Conservation (phyloP, 1,140 invertebrate genomes). For the Palaemon carinicauda region DNA sequence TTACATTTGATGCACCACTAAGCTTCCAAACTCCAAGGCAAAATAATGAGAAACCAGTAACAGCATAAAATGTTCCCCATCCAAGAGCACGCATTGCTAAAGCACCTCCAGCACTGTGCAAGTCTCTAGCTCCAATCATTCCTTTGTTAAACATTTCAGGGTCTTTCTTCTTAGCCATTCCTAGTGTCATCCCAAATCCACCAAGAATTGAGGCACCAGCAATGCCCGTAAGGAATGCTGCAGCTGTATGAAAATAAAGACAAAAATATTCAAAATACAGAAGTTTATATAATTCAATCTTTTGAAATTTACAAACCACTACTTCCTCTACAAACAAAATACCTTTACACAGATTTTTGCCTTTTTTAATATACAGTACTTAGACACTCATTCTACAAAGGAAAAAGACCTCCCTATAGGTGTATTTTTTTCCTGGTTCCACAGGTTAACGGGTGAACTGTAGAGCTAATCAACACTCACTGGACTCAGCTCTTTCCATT, state of each 20-base stretch:
- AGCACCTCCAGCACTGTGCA: conserved; percentile 78
- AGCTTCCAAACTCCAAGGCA: conserved; percentile 89
- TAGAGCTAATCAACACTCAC: too few species aligned
- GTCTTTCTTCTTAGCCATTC: conserved; percentile 80
- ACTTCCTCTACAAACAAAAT: too few species aligned
- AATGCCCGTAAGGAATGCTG: conserved; percentile 78
- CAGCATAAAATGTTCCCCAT: conserved; percentile 86
- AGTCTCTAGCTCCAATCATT: conserved; percentile 71
- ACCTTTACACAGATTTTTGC: too few species aligned
- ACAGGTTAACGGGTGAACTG: too few species aligned
- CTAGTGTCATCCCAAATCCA: conserved; percentile 82
- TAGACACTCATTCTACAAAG: too few species aligned
- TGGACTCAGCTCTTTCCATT: too few species aligned
- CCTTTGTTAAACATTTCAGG: conserved; percentile 82
- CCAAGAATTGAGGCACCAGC: conserved; percentile 81
- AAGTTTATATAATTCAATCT: background rate
- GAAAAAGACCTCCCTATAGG: too few species aligned
- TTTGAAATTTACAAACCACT: too few species aligned
- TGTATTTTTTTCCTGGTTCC: too few species aligned
- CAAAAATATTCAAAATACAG: background rate
- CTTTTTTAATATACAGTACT: too few species aligned
- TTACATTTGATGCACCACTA: conserved; percentile 81
- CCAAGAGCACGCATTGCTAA: conserved; percentile 84
- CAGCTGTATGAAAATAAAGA: conserved; percentile 69
- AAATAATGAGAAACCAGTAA: conserved; percentile 80